These are phyloP conservation scores for Drosophila malerkotliana DNA, from an alignment of 1,140 invertebrate genomes.

Conservation along the genomic window DNA sequence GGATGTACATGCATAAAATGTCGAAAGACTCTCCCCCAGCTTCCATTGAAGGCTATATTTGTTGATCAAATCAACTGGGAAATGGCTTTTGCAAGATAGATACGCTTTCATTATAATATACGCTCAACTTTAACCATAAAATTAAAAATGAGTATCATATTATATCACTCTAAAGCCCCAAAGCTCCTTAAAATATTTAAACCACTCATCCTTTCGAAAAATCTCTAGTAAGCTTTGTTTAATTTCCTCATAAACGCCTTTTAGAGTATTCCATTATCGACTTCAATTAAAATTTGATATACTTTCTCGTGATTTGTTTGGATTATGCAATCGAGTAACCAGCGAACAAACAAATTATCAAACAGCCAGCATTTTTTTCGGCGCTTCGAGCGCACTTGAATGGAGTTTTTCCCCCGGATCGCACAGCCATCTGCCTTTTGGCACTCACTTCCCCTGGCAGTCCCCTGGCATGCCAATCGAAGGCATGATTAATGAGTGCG, in stretches of 20 bases:
- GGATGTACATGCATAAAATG: constrained; percentile 7
- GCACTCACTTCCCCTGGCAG: constrained; percentile 8
- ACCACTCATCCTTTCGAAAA: neutral
- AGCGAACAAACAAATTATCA: constrained; percentile 32
- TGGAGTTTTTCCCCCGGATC: constrained; percentile 39
- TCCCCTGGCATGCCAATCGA: constrained; percentile 6
- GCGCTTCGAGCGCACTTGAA: constrained; percentile 46
- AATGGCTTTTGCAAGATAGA: neutral
- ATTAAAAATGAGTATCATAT: neutral
- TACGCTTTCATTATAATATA: constrained; percentile 2
- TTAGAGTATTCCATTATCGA: constrained; percentile 32
- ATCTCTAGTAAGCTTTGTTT: neutral
- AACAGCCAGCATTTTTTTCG: constrained; percentile 30
- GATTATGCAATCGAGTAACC: constrained; percentile 39
- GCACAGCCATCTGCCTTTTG: constrained; percentile 27
- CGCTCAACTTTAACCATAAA: neutral
- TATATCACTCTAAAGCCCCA: neutral
- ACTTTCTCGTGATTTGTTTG: constrained; percentile 51
- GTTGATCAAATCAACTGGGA: constrained; percentile 21
- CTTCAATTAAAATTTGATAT: constrained; percentile 32
- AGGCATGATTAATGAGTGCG: constrained; percentile 38
- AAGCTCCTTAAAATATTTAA: neutral
- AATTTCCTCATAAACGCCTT: neutral
- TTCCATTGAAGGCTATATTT: constrained; percentile 27
- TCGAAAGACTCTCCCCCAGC: constrained; percentile 39